Evolutionary conservation across 2,113 vertebrate species (phyloP).

Genomic region (Muntiacus reevesi): DNA sequence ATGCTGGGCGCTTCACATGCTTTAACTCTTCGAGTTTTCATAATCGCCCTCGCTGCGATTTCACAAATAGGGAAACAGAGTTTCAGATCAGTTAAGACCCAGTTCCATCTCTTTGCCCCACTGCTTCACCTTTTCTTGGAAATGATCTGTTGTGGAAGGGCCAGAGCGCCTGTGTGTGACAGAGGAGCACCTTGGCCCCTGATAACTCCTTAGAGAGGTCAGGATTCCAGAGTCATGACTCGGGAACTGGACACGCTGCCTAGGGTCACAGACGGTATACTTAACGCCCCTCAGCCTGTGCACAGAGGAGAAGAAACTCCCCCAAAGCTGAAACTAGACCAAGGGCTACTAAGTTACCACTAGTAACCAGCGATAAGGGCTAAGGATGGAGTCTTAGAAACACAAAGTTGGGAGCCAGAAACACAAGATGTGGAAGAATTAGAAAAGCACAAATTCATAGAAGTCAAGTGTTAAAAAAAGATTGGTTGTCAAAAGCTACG

Average conservation of each 20-base stretch:
- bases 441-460: not conserved
- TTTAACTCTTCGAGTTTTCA: constrained; percentile 33
- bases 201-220: not conserved
- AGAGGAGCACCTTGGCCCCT: not conserved
- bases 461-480: not conserved
- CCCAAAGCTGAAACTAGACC: not conserved
- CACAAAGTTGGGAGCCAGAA: not conserved
- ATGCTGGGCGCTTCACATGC: not conserved
- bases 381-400: not conserved
- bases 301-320: not conserved
- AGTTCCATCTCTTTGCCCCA: not conserved
- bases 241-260: not conserved
- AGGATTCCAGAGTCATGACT: not conserved
- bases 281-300: not conserved
- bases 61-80: constrained; percentile 24
- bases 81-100: not conserved
- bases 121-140: not conserved
- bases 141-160: not conserved
- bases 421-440: not conserved
- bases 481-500: not conserved
- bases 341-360: not conserved
- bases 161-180: not conserved
- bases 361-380: not conserved
- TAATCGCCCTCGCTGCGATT: not conserved
- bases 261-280: not conserved